Percentiles rank a stretch among this genome's conserved stretches.
Conservation (phyloP, 2,888 invertebrate species). For the Drosophila colorata region DNA sequence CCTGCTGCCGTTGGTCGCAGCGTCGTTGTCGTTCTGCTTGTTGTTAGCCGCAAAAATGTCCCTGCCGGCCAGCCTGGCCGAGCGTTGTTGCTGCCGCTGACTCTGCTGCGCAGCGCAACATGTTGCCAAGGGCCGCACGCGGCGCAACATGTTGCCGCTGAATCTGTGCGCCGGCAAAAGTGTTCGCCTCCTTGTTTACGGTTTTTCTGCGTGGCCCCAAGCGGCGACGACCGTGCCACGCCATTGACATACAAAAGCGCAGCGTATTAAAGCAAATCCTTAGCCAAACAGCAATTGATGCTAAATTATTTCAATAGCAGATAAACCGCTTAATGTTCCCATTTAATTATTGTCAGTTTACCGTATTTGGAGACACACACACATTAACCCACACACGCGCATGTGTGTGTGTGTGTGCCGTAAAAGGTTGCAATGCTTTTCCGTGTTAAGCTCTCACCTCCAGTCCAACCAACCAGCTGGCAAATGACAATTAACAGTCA, state of each 20-base stretch:
- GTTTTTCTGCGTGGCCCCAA: neutral
- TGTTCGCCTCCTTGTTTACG: slow-evolving; percentile 13
- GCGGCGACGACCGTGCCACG: too few species aligned
- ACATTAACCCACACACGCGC: neutral
- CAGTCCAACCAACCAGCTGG: slow-evolving; percentile 11
- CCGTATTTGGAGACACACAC: slow-evolving; percentile 21
- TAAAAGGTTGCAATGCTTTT: slow-evolving; percentile 14
- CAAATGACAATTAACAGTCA: slow-evolving; percentile 60
- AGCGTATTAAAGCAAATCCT: slow-evolving; percentile 26
- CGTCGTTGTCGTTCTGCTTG: slow-evolving; percentile 14
- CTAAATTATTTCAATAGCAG: slow-evolving; percentile 41
- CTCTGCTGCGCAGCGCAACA: slow-evolving; percentile 57
- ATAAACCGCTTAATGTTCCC: slow-evolving; percentile 44
- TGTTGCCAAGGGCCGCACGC: slow-evolving; percentile 41
- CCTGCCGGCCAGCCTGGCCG: slow-evolving; percentile 5
- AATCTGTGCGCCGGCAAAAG: slow-evolving; percentile 44
- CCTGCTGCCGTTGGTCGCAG: slow-evolving; percentile 10
- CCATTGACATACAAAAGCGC: neutral
- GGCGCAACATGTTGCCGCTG: slow-evolving; percentile 46
- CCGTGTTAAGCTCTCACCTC: neutral
- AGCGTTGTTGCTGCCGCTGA: slow-evolving; percentile 41
- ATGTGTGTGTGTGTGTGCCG: neutral
- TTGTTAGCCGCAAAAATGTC: slow-evolving; percentile 23
- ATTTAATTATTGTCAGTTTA: slow-evolving; percentile 44
- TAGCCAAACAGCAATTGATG: slow-evolving; percentile 26